Conservation (phyloP, 2,888 invertebrate genomes). For the Serripes groenlandicus region DNA sequence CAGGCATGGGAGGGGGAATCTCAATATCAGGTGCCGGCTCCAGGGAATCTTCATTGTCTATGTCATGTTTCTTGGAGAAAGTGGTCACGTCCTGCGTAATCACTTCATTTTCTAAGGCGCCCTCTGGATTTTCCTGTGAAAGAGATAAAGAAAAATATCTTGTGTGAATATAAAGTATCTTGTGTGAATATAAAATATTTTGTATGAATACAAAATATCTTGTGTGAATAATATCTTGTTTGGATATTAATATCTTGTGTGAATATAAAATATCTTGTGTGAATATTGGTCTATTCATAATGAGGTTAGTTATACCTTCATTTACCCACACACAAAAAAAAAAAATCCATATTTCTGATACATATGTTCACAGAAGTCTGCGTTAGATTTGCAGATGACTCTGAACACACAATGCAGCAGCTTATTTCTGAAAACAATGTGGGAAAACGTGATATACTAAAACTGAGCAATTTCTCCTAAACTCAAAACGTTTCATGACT, state of each 20-base stretch:
- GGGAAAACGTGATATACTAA: not conserved
- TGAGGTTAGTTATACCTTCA: too few relatives aligned
- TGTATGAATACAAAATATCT: not conserved
- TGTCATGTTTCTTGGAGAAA: constrained; percentile 45
- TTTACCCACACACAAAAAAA: not conserved
- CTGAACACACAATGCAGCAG: too few relatives aligned
- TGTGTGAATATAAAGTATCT: not conserved
- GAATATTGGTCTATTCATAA: too few relatives aligned
- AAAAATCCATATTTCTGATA: too few relatives aligned
- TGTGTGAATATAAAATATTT: not conserved
- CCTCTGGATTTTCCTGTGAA: constrained; percentile 54
- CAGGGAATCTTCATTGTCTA: constrained; percentile 71
- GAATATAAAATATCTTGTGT: too few relatives aligned
- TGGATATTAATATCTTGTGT: not conserved
- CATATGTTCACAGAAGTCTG: too few relatives aligned
- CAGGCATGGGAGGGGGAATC: constrained; percentile 97
- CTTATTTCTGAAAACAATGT: not conserved
- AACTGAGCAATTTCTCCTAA: not conserved
- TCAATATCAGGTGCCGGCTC: constrained; percentile 89
- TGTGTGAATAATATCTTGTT: not conserved
- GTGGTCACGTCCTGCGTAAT: constrained; percentile 52
- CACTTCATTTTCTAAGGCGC: constrained; percentile 52
- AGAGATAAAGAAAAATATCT: not conserved
- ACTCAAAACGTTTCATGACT: not conserved
- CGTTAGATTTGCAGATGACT: too few relatives aligned